phyloP scores from a whole-genome alignment of 2,113 vertebrate genomes.

The Carassius gibelio region DNA sequence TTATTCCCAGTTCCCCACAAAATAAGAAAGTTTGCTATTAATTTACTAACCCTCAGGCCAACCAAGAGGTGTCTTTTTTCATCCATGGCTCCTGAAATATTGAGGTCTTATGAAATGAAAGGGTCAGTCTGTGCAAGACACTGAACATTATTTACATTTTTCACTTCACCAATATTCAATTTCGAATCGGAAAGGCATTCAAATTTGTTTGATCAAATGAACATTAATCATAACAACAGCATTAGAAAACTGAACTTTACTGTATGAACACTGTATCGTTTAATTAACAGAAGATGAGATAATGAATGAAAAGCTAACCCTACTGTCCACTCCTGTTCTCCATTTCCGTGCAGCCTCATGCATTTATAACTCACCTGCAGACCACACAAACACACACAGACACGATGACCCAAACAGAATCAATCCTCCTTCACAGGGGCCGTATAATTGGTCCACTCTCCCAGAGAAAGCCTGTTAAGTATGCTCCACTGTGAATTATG shows the following conservation, averaged over 20 bases:
- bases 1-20: not conserved
- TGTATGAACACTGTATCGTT: not conserved
- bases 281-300: not conserved
- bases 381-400: conserved; percentile 39
- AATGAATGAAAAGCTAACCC: conserved; percentile 46
- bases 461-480: conserved; percentile 51
- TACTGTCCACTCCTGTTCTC: conserved; percentile 31
- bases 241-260: not conserved
- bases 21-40: not conserved
- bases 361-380: conserved; percentile 44
- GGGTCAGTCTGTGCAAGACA: not conserved
- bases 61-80: not conserved
- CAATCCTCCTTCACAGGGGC: conserved; percentile 49
- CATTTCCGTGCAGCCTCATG: conserved; percentile 19
- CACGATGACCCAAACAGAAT: conserved; percentile 41
- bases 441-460: conserved; percentile 56
- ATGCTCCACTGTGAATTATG: conserved; percentile 58
- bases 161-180: not conserved
- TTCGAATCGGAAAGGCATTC: not conserved
- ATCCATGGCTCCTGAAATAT: not conserved
- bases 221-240: not conserved
- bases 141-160: not conserved
- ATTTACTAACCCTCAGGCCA: not conserved
- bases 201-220: not conserved
- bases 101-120: not conserved